phyloP scores from a whole-genome alignment of 2,113 vertebrate species.

The Circaetus cinerascens region DNA sequence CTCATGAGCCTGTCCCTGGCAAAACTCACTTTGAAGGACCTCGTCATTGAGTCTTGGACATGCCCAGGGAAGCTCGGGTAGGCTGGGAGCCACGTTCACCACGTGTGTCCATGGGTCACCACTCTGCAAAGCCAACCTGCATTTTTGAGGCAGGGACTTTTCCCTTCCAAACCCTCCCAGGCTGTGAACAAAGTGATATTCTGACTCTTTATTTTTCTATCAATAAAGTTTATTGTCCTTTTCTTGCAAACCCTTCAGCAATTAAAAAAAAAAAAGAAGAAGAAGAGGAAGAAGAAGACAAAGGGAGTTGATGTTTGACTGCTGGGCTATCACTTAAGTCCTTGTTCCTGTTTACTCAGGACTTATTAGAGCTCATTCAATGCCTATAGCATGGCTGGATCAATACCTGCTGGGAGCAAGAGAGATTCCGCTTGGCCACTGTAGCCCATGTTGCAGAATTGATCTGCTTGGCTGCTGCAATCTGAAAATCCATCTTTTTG shows the following conservation, averaged over 20 bases:
- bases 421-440: conserved; percentile 71
- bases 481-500: conserved; percentile 72
- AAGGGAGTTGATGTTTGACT: conserved; percentile 72
- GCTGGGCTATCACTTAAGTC: conserved; percentile 70
- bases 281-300: conserved; percentile 57
- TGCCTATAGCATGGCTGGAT: conserved; percentile 76
- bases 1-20: not conserved
- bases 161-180: not conserved
- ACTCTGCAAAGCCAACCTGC: not conserved
- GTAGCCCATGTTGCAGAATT: conserved; percentile 78
- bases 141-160: not conserved
- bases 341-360: conserved; percentile 73
- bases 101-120: fast-evolving
- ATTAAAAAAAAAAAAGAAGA: conserved; percentile 11
- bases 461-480: conserved; percentile 77
- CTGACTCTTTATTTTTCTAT: conserved; percentile 17
- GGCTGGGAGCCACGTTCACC: not conserved
- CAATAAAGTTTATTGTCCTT: conserved; percentile 32
- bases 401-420: conserved; percentile 80
- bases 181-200: not conserved
- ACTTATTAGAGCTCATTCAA: conserved; percentile 77
- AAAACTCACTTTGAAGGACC: not conserved
- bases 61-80: not conserved
- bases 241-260: conserved; percentile 37
- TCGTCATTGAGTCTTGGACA: not conserved